Evolutionary conservation across 1,140 invertebrate genomes (phyloP).

Genomic region (Heliconius himera): DNA sequence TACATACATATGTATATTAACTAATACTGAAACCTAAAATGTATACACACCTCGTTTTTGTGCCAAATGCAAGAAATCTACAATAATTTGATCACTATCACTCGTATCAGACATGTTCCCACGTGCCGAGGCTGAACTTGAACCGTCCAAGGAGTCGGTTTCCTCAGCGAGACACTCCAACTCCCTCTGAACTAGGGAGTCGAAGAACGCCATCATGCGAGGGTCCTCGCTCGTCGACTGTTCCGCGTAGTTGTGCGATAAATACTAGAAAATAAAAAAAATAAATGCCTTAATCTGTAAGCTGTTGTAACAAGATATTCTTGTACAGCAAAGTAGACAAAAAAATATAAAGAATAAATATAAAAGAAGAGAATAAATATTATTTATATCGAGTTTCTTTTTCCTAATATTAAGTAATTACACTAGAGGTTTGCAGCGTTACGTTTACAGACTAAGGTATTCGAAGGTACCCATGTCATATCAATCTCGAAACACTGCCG

Average conservation of each 20-base stretch:
- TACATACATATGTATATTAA: too few relatives aligned
- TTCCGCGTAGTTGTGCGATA: conserved; percentile 90
- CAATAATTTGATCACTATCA: conserved; percentile 67
- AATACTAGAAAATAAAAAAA: conserved; percentile 78
- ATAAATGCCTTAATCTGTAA: neutral
- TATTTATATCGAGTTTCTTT: too few relatives aligned
- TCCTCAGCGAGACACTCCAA: conserved; percentile 88
- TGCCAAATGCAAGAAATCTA: conserved; percentile 63
- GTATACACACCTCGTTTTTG: conserved; percentile 60
- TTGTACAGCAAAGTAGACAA: too few relatives aligned
- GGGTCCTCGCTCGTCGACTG: conserved; percentile 94
- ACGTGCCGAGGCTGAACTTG: conserved; percentile 50
- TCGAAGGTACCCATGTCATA: too few relatives aligned
- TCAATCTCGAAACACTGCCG: too few relatives aligned
- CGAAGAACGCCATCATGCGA: conserved; percentile 98
- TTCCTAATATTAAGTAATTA: too few relatives aligned
- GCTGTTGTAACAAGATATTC: too few relatives aligned
- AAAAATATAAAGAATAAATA: too few relatives aligned
- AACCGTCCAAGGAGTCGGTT: conserved; percentile 77
- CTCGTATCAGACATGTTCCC: conserved; percentile 60
- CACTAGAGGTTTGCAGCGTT: too few relatives aligned
- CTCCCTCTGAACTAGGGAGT: conserved; percentile 94
- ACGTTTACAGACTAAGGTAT: too few relatives aligned
- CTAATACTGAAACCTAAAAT: too few relatives aligned
- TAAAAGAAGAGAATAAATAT: too few relatives aligned